Conservation (phyloP, 2,888 invertebrate genomes). For the Melanotus villosus region DNA sequence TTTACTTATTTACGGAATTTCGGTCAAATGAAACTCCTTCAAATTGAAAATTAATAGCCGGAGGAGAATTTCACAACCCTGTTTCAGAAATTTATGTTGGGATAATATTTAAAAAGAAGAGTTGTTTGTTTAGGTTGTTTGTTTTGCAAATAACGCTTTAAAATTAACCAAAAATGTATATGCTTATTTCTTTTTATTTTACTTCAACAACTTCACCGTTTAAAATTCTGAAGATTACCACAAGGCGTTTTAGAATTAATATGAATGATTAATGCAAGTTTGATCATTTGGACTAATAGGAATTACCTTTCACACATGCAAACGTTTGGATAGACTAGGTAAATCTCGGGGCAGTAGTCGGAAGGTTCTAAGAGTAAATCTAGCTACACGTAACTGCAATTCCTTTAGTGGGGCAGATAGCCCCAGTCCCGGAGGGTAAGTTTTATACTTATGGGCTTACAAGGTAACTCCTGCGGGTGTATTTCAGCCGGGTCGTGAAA, state of each 20-base stretch:
- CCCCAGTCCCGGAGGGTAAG: conserved; percentile 57
- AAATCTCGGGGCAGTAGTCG: conserved; percentile 35
- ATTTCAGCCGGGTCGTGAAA: conserved; percentile 63
- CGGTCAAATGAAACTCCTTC: background rate
- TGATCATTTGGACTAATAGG: background rate
- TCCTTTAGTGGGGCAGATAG: conserved; percentile 52
- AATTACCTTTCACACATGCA: background rate
- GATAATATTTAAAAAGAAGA: background rate
- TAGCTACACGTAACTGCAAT: conserved; percentile 54
- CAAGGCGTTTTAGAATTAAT: no score
- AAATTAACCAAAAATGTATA: no score
- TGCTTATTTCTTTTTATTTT: no score
- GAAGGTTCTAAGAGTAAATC: conserved; percentile 50
- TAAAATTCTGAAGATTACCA: no score
- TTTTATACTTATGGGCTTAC: conserved; percentile 63
- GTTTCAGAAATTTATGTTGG: background rate
- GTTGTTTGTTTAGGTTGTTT: background rate
- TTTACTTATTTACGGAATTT: conserved; percentile 5
- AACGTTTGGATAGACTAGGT: conserved; percentile 29
- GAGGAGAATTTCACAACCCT: background rate
- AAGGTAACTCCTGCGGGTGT: conserved; percentile 63
- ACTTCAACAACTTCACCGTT: no score
- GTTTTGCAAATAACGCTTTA: background rate
- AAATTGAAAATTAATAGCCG: conserved; percentile 22
- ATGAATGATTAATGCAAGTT: no score